Conservation (phyloP, 1,140 invertebrate species). For the Dendrolimus kikuchii region DNA sequence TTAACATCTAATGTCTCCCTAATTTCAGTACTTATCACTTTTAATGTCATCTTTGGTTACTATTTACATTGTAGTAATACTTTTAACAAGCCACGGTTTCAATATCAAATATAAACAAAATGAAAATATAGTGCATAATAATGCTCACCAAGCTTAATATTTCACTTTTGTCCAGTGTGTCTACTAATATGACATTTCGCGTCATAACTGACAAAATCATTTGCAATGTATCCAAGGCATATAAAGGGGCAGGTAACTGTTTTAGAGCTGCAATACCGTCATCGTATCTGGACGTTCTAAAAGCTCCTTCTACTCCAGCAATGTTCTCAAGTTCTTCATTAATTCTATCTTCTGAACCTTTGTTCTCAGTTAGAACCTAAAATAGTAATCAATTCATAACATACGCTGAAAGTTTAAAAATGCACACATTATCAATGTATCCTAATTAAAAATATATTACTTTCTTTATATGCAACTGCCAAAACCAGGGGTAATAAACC, state of each 20-base stretch:
- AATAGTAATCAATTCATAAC: conserved; percentile 5
- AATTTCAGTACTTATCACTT: too few species aligned
- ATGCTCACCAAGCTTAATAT: conserved; percentile 32
- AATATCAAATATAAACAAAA: too few species aligned
- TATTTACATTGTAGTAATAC: too few species aligned
- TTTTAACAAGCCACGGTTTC: too few species aligned
- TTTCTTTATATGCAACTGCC: too few species aligned
- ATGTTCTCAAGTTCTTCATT: conserved; percentile 42
- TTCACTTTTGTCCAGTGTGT: conserved; percentile 27
- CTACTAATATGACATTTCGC: conserved; percentile 31
- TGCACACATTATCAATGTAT: too few species aligned
- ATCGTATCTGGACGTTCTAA: conserved; percentile 19
- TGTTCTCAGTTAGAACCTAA: conserved; percentile 28
- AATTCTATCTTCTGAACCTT: conserved; percentile 31
- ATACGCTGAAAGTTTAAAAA: too few species aligned
- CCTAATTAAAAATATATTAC: too few species aligned
- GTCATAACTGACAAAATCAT: conserved; percentile 37
- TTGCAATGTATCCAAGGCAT: conserved; percentile 38
- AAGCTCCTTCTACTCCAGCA: conserved; percentile 13
- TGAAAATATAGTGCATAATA: too few species aligned
- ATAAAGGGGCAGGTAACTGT: conserved; percentile 49
- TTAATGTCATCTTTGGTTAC: too few species aligned
- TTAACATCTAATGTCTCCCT: too few species aligned
- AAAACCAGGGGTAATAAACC: too few species aligned
- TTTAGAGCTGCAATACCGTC: conserved; percentile 34